Base-by-base conservation (phyloP, 1,140 invertebrate species). In the Amyelois transitella region DNA sequence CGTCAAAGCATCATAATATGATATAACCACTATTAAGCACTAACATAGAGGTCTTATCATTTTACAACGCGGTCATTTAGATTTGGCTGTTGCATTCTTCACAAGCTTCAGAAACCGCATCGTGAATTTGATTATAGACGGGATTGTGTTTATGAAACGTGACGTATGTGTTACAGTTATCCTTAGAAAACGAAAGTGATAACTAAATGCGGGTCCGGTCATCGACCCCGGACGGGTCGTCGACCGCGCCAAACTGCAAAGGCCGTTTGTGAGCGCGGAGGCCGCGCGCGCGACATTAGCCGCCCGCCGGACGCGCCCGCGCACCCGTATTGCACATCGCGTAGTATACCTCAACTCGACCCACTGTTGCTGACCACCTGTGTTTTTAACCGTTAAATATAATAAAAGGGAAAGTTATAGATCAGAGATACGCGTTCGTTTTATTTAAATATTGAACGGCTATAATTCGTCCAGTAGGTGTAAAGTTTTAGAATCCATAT, bases 171-270 rank as follows among this genome's bases (percentile, higher is more conserved):
- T 74, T 81, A 88, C 85, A 77, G 85, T 86, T 88, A 88, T 88
- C 84, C 84, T 87, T 87, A 84, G 80, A 76, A 75, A 83, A 87
- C 81, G 84, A 87, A 87, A 87, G 84, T 87, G 84, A 87, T 86
- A 87, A 87, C 80, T 87, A 84, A 83, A 82, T 81, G 77, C 79
- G 75, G 74, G 73, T 57, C 64, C 72, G 81, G 83, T 84, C 81
- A 76, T 68, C 74, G 81, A 87, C 71, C 84, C 62, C 66, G 48
- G 51, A 60, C 63, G 71, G 84, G 81, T 86, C 84, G 78, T 75
- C 67, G 84, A 84, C 81, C 82, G 81, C 72, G 57, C 72, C 79
- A 72, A 85, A 85, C 82, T 86, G 82, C 84, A 87, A 87, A 87
- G 84, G 84, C 84, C 84, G 84, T 87, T 84, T 77, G 82, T 81